A percentile compares a stretch with the other conserved stretches of the same genome.
These are phyloP conservation scores for Hystrix brachyura DNA, from an alignment of 2,113 vertebrate genomes.

Conservation along the genomic window DNA sequence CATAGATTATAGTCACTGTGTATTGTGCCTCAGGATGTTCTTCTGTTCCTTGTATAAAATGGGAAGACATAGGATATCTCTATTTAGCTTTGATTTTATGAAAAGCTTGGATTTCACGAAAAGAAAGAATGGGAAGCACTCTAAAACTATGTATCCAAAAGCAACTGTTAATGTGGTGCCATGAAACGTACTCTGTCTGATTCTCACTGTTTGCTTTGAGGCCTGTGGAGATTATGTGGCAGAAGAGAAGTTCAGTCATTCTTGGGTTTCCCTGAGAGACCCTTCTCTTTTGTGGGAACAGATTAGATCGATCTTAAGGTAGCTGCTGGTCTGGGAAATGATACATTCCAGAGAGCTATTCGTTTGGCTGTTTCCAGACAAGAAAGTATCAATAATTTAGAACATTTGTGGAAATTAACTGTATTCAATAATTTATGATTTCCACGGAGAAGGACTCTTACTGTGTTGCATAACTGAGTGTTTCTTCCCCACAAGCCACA, in stretches of 20 bases:
- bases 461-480: background rate
- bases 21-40: background rate
- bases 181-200: background rate
- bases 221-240: background rate
- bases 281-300: background rate
- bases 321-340: conserved; percentile 29
- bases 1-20: background rate
- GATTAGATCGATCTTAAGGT: background rate
- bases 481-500: background rate
- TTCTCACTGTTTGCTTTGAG: background rate
- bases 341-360: background rate
- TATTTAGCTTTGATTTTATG: conserved; percentile 57
- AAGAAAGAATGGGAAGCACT: background rate
- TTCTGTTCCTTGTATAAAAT: background rate
- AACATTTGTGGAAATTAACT: conserved; percentile 5
- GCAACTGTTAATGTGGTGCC: background rate
- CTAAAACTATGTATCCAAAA: conserved; percentile 17
- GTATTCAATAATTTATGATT: conserved; percentile 37
- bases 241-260: background rate
- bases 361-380: background rate
- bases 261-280: background rate
- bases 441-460: conserved; percentile 8
- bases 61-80: background rate
- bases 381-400: background rate
- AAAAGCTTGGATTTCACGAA: conserved; percentile 62